Evolutionary conservation across 2,113 vertebrate species (phyloP), one percentile per base, ranked within the genome.

Genomic region (Pelodiscus sinensis): DNA sequence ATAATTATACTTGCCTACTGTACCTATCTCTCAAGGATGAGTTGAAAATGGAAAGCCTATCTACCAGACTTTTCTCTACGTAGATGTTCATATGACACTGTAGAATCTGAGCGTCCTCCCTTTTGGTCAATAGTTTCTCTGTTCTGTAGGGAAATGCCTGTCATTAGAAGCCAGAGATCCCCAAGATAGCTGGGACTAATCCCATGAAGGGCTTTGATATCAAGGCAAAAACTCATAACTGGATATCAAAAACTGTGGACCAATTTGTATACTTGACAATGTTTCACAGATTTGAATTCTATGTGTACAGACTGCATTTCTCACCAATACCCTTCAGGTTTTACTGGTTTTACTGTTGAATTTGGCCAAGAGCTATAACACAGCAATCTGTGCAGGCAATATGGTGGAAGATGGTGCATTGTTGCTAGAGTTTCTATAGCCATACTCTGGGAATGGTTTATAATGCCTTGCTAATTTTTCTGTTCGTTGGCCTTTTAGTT

Each of bases 1-100:
- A 96, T 97, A 96, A 97, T 96, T 92, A 97, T 88, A 91, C 82
- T 96, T 96, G 95, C 96, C 92, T 95, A 95, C 58, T 1, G 90
- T 96, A 94, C 91, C 94, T 91, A 86, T 92, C 89, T 86, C 90
- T 81, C 38, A 86, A 92, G 65, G 65, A n/a, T 71, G 65, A 91
- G 54, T 71, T 22, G 2, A 92, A 56, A 84, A 91, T 86, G 95
- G 93, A 95, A 96, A 92, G 31, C 80, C n/a, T 56, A 52, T 4
- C 51, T 88, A 92, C 81, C 57, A 75, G 60, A 90, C 81, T 60
- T 82, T 79, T 71, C 55, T 71, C 90, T 90, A 5, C 90, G 90
- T 83, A 86, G 79, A 94, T 86, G 82, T 4, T 83, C 77, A 73
- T 50, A 24, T 1, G 2, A 24, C 57, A 86, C 35, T 71, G 31